Conservation (phyloP, 2,113 vertebrate genomes). For the Cynocephalus volans region DNA sequence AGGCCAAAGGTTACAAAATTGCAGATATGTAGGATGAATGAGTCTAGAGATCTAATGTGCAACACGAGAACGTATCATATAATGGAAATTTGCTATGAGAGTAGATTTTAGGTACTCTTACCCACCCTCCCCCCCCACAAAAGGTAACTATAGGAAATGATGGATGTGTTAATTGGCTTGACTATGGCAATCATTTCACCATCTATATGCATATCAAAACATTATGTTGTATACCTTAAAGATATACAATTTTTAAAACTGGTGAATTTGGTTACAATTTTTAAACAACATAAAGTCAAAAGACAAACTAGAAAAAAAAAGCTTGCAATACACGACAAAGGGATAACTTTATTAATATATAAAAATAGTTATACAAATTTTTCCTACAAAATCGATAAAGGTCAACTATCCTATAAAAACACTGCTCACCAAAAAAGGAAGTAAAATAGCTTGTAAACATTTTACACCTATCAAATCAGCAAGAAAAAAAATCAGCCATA, state of each 20-base stretch:
- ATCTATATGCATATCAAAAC: not conserved
- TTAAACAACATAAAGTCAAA: conserved; percentile 53
- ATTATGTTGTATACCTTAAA: not conserved
- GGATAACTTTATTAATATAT: conserved; percentile 53
- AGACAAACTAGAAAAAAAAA: not conserved
- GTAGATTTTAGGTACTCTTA: not conserved
- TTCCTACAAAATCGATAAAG: conserved; percentile 36
- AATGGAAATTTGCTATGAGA: not conserved
- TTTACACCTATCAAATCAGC: not conserved
- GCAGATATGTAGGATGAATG: not conserved
- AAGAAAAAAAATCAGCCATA: not conserved
- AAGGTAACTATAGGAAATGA: not conserved
- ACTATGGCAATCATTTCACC: not conserved
- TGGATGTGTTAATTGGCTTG: not conserved
- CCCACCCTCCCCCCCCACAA: not conserved
- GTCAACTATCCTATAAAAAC: conserved; percentile 1
- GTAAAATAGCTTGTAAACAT: conserved; percentile 22
- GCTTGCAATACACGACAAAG: not conserved
- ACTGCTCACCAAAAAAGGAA: not conserved
- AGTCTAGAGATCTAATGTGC: not conserved
- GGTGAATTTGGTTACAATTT: conserved; percentile 49
- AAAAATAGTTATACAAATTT: not conserved
- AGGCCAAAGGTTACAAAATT: not conserved
- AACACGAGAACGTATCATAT: not conserved
- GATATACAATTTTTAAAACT: not conserved